phyloP scores from a whole-genome alignment of 2,113 vertebrate genomes.

The Sakesphorus luctuosus region DNA sequence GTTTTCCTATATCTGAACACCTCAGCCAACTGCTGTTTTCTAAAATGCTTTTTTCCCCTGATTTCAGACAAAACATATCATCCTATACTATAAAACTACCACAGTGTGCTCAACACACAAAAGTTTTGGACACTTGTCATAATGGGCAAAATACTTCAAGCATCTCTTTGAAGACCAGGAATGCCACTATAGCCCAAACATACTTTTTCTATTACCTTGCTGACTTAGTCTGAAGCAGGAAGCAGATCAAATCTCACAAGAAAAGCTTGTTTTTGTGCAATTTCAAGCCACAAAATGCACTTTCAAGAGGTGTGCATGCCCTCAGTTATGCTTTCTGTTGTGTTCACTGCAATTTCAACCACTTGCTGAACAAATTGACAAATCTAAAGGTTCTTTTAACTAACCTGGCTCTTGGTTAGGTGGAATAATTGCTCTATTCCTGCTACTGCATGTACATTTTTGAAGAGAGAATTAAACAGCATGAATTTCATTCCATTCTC shows the following conservation, averaged over 20 bases:
- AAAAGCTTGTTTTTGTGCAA: neutral
- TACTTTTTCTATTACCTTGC: neutral
- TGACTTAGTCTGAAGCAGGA: neutral
- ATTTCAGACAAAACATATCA: neutral
- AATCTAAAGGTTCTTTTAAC: neutral
- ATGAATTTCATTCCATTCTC: neutral
- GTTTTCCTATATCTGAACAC: neutral
- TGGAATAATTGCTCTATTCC: neutral
- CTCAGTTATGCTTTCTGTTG: neutral
- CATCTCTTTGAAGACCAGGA: neutral
- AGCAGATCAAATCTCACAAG: neutral
- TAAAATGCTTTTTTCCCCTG: neutral
- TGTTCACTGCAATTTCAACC: neutral
- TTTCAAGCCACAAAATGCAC: neutral
- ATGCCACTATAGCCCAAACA: neutral
- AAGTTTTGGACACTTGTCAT: neutral
- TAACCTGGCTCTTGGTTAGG: neutral
- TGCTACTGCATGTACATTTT: neutral
- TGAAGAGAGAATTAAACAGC: slow-evolving; percentile 29
- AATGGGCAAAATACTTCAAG: neutral
- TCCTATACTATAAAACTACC: neutral
- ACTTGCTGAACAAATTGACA: neutral
- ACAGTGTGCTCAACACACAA: neutral
- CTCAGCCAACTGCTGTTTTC: neutral
- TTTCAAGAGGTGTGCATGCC: neutral